A percentile compares a stretch with the other conserved stretches of the same genome.
These are phyloP conservation scores for Thumatha senex DNA, from an alignment of 2,888 invertebrate species.

Conservation along the genomic window DNA sequence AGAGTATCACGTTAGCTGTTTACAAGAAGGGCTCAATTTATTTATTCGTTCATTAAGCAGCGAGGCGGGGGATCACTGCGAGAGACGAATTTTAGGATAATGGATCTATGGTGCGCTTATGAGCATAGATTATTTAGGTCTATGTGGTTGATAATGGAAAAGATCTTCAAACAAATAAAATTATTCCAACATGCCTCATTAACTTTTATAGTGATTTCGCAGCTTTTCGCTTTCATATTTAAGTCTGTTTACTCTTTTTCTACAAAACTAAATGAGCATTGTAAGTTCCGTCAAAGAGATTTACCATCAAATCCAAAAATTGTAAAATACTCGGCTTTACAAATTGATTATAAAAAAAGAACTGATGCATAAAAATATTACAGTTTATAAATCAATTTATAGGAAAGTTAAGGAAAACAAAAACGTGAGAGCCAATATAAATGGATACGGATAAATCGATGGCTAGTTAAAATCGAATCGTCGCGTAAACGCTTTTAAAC, in stretches of 20 bases:
- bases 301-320: conserved; percentile 10
- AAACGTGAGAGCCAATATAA: conserved; percentile 77
- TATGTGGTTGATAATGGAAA: conserved; percentile 36
- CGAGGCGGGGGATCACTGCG: conserved; percentile 70
- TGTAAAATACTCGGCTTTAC: conserved; percentile 19
- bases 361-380: conserved; percentile 49
- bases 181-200: conserved; percentile 29
- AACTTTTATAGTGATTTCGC: conserved; percentile 25
- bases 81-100: conserved; percentile 80
- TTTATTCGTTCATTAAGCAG: conserved; percentile 79
- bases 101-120: conserved; percentile 56
- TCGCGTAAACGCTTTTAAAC: conserved; percentile 67
- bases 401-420: conserved; percentile 70
- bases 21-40: conserved; percentile 80
- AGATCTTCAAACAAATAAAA: conserved; percentile 33
- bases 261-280: background rate
- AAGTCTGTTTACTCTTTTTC: background rate
- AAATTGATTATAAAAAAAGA: conserved; percentile 40
- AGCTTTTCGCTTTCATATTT: conserved; percentile 18
- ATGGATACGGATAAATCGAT: conserved; percentile 61
- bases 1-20: conserved; percentile 67
- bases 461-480: conserved; percentile 75
- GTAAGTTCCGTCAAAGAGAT: no score
- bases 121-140: conserved; percentile 44
- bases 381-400: conserved; percentile 68